Conservation (phyloP, 2,888 invertebrate species). For the Temnothorax ravouxi region DNA sequence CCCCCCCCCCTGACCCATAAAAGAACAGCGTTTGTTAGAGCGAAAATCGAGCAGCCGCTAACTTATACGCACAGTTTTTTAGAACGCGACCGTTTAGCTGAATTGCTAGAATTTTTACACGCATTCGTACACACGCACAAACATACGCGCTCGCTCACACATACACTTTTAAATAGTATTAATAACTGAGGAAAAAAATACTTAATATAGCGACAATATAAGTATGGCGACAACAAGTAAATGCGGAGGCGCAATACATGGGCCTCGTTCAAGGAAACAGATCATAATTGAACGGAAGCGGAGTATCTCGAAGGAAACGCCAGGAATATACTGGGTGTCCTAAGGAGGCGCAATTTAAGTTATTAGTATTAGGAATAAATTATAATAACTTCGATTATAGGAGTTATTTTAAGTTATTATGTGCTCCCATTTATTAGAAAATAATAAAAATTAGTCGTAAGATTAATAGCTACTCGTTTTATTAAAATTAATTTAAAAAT, state of each 20-base stretch:
- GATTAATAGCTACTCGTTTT: not conserved
- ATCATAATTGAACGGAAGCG: conserved; percentile 38
- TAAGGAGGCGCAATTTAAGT: conserved; percentile 19
- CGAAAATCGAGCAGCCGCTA: conserved; percentile 24
- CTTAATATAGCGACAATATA: conserved; percentile 63
- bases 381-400: conserved; percentile 5
- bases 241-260: conserved; percentile 64
- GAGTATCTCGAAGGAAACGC: conserved; percentile 33
- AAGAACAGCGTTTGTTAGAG: conserved; percentile 29
- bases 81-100: conserved; percentile 61
- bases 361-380: conserved; percentile 9
- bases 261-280: conserved; percentile 42
- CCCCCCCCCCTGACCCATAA: not conserved
- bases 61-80: not conserved
- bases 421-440: not conserved
- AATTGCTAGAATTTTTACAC: conserved; percentile 72
- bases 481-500: conserved; percentile 16
- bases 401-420: not conserved
- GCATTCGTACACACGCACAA: conserved; percentile 64
- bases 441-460: conserved; percentile 24
- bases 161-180: conserved; percentile 54
- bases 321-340: conserved; percentile 31
- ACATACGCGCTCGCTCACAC: conserved; percentile 59
- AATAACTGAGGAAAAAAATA: conserved; percentile 67
- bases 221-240: conserved; percentile 71